These are phyloP conservation scores for Aythya fuligula DNA, from an alignment of 2,797 vertebrate species.

Conservation along the genomic window DNA sequence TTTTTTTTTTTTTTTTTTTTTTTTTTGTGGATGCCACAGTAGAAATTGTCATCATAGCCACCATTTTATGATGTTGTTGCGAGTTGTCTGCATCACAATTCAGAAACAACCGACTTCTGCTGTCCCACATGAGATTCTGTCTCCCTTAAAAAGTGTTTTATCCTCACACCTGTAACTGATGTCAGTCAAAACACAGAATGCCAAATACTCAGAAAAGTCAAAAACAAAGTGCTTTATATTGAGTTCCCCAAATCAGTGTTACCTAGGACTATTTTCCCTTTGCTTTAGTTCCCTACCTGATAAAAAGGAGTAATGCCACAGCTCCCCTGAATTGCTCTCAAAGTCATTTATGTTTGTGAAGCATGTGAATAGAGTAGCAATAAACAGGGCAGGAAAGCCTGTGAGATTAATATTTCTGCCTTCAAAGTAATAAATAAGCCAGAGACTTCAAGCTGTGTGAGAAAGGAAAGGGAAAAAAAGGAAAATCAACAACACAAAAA, in stretches of 20 bases:
- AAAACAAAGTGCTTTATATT: background rate
- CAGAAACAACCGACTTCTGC: background rate
- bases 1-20: background rate
- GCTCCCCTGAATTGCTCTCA: background rate
- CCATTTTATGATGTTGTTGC: background rate
- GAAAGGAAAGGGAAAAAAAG: background rate
- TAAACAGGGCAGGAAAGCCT: background rate
- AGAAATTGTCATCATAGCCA: background rate
- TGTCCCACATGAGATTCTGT: background rate
- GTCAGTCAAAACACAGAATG: background rate
- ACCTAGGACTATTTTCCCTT: background rate
- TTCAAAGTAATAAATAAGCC: background rate
- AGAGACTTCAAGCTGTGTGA: background rate
- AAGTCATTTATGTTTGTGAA: background rate
- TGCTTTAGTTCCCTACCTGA: background rate
- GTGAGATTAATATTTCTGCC: constrained; percentile 15
- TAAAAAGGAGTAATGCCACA: background rate
- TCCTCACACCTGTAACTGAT: background rate
- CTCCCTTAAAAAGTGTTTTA: background rate
- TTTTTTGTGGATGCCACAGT: background rate
- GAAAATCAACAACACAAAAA: background rate
- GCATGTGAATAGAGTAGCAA: background rate
- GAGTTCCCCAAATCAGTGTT: background rate
- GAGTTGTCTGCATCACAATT: background rate
- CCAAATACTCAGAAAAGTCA: background rate